Evolutionary conservation across 35 echinoderm and acorn worm species (phyloP).

Genomic region (Anneissia japonica): DNA sequence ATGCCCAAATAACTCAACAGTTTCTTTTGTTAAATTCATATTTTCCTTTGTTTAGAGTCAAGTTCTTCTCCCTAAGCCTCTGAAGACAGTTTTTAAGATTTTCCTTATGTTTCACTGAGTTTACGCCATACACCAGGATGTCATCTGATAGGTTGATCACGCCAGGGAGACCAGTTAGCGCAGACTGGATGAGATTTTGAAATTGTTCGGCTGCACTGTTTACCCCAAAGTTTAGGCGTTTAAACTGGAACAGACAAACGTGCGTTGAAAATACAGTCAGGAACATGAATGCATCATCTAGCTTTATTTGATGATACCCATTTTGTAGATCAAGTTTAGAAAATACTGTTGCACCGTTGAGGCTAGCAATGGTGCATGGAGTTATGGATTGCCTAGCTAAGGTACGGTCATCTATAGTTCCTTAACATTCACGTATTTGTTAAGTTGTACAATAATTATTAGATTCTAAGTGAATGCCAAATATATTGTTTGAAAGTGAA

Average conservation of each 20-base stretch:
- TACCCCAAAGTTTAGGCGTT: constrained; percentile 65
- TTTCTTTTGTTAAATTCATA: constrained; percentile 33
- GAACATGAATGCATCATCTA: constrained; percentile 40
- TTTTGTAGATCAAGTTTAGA: constrained; percentile 24
- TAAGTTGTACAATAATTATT: too few relatives aligned
- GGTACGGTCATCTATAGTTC: too few relatives aligned
- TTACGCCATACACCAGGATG: constrained; percentile 26
- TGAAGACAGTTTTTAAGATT: constrained; percentile 28
- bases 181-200: constrained; percentile 46
- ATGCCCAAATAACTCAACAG: constrained; percentile 60
- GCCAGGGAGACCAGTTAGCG: constrained; percentile 23
- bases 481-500: too few relatives aligned
- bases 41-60: constrained; percentile 50
- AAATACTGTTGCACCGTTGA: constrained; percentile 27
- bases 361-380: constrained; percentile 34
- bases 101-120: constrained; percentile 9
- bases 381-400: too few relatives aligned
- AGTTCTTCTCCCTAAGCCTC: constrained; percentile 41
- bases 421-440: too few relatives aligned
- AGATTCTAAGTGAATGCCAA: too few relatives aligned
- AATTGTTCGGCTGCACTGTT: constrained; percentile 63
- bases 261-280: constrained; percentile 71
- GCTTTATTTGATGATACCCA: constrained; percentile 66
- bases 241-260: constrained; percentile 47
- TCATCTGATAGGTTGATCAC: constrained; percentile 67